phyloP scores from a whole-genome alignment of 2,888 invertebrate species.

The Melanostoma mellinum region DNA sequence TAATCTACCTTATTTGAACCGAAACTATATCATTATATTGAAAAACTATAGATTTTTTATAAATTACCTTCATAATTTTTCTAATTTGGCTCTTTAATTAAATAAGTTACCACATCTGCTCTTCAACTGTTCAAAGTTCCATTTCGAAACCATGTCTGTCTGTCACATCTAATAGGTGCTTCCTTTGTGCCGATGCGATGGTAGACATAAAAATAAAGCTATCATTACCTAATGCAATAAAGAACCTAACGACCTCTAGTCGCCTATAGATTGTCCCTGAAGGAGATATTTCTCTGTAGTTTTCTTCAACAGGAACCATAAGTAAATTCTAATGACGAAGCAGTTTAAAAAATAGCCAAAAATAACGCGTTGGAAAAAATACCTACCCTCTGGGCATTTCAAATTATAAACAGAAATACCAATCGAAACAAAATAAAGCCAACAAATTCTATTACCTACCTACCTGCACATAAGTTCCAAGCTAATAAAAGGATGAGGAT shows the following conservation, averaged over 20 bases:
- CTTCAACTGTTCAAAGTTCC: neutral
- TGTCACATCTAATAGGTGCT: conserved; percentile 34
- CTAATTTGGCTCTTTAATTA: neutral
- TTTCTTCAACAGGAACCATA: conserved; percentile 10
- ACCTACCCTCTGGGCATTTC: conserved; percentile 34
- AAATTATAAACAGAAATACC: conserved; percentile 47
- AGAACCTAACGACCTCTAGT: conserved; percentile 10
- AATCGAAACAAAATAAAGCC: conserved; percentile 35
- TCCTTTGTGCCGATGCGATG: conserved; percentile 11
- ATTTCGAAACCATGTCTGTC: conserved; percentile 18
- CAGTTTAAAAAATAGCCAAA: conserved; percentile 8
- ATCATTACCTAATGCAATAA: conserved; percentile 31
- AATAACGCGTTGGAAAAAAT: conserved; percentile 44
- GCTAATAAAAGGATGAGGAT: conserved; percentile 13
- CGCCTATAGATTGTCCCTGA: neutral
- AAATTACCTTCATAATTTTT: no score
- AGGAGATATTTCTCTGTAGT: neutral
- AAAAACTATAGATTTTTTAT: no score
- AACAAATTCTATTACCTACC: conserved; percentile 43
- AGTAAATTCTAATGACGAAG: neutral
- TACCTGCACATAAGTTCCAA: conserved; percentile 44
- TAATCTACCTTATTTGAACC: no score
- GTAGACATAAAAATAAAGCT: conserved; percentile 15
- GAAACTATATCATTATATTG: no score
- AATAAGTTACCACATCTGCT: neutral